These are phyloP conservation scores for Leuctra nigra DNA, from an alignment of 2,888 invertebrate genomes.

Conservation along the genomic window DNA sequence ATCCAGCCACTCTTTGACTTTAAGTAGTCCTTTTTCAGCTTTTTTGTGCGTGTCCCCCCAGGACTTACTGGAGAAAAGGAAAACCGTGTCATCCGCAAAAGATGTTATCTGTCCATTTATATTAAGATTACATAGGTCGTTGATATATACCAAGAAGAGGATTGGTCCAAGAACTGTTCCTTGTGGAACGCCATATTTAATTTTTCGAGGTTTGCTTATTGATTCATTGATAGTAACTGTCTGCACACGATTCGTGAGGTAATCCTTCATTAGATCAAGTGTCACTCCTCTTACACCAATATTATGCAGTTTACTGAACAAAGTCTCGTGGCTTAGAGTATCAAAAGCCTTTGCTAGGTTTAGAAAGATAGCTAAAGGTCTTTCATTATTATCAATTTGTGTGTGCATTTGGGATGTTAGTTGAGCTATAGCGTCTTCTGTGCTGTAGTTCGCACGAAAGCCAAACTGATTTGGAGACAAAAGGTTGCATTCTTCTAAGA, in stretches of 20 bases:
- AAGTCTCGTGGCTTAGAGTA: not conserved
- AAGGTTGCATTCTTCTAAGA: not conserved
- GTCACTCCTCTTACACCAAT: not conserved
- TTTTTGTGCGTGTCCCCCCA: not conserved
- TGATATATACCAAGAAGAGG: constrained; percentile 19
- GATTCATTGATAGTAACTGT: not conserved
- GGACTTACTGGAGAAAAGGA: not conserved
- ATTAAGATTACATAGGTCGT: constrained; percentile 14
- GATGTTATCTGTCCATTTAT: constrained; percentile 6
- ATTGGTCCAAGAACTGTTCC: constrained; percentile 20
- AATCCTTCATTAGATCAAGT: not conserved
- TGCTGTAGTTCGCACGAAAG: not conserved
- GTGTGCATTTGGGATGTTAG: not conserved
- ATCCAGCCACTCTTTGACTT: not conserved
- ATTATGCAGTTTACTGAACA: not conserved
- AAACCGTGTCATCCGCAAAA: constrained; percentile 18
- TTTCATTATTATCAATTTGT: not conserved
- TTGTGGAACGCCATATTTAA: constrained; percentile 17
- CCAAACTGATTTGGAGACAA: not conserved
- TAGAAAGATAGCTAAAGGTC: not conserved
- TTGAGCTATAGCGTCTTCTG: not conserved
- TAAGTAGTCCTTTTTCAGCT: not conserved
- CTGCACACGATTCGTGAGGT: not conserved
- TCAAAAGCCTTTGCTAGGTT: not conserved
- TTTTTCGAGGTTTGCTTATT: not conserved